Base-by-base conservation (phyloP, 30 jellyfish, hydroid and myxozoan genomes). In the Cassiopea xamachana region DNA sequence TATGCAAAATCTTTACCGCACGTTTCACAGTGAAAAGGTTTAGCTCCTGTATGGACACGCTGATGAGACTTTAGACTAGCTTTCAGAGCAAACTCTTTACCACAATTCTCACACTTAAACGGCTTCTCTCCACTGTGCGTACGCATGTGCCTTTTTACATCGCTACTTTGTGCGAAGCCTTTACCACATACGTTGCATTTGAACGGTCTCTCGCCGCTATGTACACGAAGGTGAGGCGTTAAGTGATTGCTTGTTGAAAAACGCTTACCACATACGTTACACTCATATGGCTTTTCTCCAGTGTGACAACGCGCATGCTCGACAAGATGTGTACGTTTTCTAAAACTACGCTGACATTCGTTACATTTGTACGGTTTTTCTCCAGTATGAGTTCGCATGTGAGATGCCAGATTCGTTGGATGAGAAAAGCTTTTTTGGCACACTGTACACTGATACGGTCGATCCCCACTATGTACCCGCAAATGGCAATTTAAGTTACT, bases 161-260 rank as follows among this genome's bases (percentile, higher is more conserved):
- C 76, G 27, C 60, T 62, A 13, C 51, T 55, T 45, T 59, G 58
- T 19, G 79, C 44, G 45, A 80, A 80, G 19, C 79, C 78, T 17
- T 48, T 46, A 17, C 61, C 89, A 16, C 89, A 80, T 18, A 80
- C 58, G n/a, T 80, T 79, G n/a, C 89, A 80, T 61, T 80, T 61
- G 62, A n/a, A 48, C 16, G 89, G 89, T 55, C 19, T 75, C 60
- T 80, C 89, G 39, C 78, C 78, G 64, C 68, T 80, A 27, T 80
- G 89, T 80, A 4, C 55, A n/a, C 76, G 76, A 1, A 48, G 27
- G 55, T 80, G 89, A 1, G 89, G 48, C 16, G 46, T 80, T 60
- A 80, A 62, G 27, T 55, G 85, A 1, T 45, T 48, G 2, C 55
- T 77, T 45, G 45, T 55, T 55, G 85, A 14, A 55, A 77, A 77